Base-by-base conservation (phyloP, 1,140 invertebrate species). In the Drosophila lacteicornis region DNA sequence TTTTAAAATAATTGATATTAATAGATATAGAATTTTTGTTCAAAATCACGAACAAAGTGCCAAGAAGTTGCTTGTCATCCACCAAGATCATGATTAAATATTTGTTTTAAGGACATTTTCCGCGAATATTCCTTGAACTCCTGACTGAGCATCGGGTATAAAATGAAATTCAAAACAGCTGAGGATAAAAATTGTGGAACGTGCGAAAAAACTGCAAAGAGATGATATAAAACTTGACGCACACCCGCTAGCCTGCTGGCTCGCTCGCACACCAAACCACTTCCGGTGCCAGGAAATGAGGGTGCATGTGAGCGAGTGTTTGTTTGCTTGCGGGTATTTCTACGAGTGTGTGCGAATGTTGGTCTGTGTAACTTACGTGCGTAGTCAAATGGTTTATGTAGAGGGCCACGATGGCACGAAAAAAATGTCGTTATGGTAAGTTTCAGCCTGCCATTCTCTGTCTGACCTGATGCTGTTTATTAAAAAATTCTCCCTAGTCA, bases 111-210 rank as follows among this genome's bases (percentile, higher is more conserved):
- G 27, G 8, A 33, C 30, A 8, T 33, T 47, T 47, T 22, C 1
- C 46, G 4, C 19, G 19, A 25, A 25, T 6, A 15, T 40, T 9
- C 36, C 33, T 11, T 7, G 0, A 1, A 22, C 4, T 11, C 2
- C 19, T 2, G 22, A 25, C 22, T 8, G 9, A 4, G 15, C 19
- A 8, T 22, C 36, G 53, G 3, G 13, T 11, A 80, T 69, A 68
- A 78, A 80, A 75, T 80, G 61, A 78, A 88, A 88, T 88, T 80
- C 77, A 83, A 83, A 88, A 84, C 59, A 88, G 80, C 65, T 75
- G 69, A 71, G 77, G 45, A 47, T 74, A 78, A 65, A 80, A 88
- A 78, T 80, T 75, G 76, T 65, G 30, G 19, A 86, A 82, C 80
- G 77, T 88, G 77, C 65, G 50, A 61, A 78, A 59, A 77, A 80